Base-by-base conservation (phyloP, 2,888 invertebrate species). In the Thecophora atra region DNA sequence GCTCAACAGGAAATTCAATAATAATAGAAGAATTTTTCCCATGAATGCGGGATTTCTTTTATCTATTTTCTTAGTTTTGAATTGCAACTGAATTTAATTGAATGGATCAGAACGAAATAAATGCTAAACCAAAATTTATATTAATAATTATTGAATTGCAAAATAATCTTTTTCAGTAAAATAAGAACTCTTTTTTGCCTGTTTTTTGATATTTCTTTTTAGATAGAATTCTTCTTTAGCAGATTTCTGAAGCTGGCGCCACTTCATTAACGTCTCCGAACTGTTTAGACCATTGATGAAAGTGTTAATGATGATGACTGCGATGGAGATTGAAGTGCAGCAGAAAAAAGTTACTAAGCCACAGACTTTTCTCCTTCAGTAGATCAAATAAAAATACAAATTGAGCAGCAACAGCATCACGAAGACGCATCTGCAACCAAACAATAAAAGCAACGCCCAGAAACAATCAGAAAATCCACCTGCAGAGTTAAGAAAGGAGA, bases 211-310 rank as follows among this genome's bases (percentile, higher is more conserved):
- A 44, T 11, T 11, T 44, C 13, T 44, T 11, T 44, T 11, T 13
- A 44, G 44, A 11, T 44, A 11, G 44, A 13, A 44, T 44, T 44
- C 13, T 13, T 44, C 13, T 44, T 44, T 44, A 24, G 24, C 19
- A 56, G 24, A 24, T 13, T 26, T 24, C 58, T n/a, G 26, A 58
- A 58, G 26, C 58, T 58, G 58, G 58, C 58, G 58, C 58, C 58
- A 58, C 58, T 24, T 58, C 21, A 58, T 58, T 58, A 58, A 15
- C 11, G 26, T 17, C 13, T 58, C 26, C 26, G 17, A 58, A n/a
- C n/a, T n/a, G n/a, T n/a, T n/a, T n/a, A n/a, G n/a, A n/a, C n/a
- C n/a, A n/a, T n/a, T n/a, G n/a, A n/a, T n/a, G n/a, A n/a, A n/a
- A n/a, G n/a, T n/a, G n/a, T n/a, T n/a, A n/a, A n/a, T n/a, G n/a